Evolutionary conservation across 2,888 invertebrate genomes (phyloP), one percentile per base, ranked within the genome.

Genomic region (Physocephala rufipes): DNA sequence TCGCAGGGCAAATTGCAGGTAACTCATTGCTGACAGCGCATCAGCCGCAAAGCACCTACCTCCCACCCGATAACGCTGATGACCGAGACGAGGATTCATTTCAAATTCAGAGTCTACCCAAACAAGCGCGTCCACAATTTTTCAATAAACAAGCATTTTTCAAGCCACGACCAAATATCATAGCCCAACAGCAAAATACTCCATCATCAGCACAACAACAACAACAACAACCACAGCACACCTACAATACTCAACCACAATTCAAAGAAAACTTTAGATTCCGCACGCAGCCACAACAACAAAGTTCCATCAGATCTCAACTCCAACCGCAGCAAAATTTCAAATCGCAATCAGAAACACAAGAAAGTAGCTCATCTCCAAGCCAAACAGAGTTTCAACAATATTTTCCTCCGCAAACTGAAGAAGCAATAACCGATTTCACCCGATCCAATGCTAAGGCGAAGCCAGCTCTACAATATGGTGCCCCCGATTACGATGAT

Each of bases 1-100:
- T 79, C 64, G 82, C 79, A 1, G 82, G 83, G 0, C 82, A 82
- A 28, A 67, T 81, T 26, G 74, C 75, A 62, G 64, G 67, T 15
- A 62, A 66, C 47, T 5, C 49, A 1, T 36, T 70, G 12, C 24
- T 76, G 9, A 74, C 72, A 1, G 45, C 75, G 5, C 72, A 73
- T 28, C 76, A 74, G 43, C 79, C 81, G 2, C 79, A 76, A 63
- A 76, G 70, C 30, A 76, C 76, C 1, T 83, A 84, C 71, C 70
- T 82, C 26, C 79, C 82, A 13, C 80, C 83, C 0, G 58, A 21
- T 4, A 71, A 75, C 19, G n/a, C 63, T 53, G 65, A 19, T n/a
- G 51, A 51, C 21, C 21, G 21, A 53, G 53, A 69, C 15, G 51
- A 72, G 19, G 73, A 74, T 51, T 71, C 73, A 21, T 19, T 75